Percentiles rank a stretch among this genome's conserved stretches.
Evolutionary conservation across 92 coral and sea anemone species (phyloP).

Genomic region (Scolanthus callimorphus): DNA sequence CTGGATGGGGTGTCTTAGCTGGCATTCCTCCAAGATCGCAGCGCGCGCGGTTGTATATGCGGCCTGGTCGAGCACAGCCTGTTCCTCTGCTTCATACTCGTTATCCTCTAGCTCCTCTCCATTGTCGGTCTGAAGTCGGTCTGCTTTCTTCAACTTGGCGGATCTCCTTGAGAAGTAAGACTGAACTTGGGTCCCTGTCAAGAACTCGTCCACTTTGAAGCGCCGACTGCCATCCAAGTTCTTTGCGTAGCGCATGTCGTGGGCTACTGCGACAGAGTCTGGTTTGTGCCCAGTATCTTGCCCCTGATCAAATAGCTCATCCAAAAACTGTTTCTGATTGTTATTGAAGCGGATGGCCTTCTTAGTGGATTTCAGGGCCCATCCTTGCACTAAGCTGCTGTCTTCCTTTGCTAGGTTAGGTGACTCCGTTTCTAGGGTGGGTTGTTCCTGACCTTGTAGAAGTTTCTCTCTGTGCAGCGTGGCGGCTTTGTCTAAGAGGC

Average conservation of each 20-base stretch:
- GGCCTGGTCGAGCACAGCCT: conserved; percentile 29
- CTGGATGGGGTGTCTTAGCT: conserved; percentile 30
- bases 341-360: conserved; percentile 40
- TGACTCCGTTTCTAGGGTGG: not conserved
- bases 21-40: conserved; percentile 22
- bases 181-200: conserved; percentile 49
- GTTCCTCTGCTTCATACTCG: not conserved
- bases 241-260: conserved; percentile 52
- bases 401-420: not conserved
- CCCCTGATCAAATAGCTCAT: conserved; percentile 44
- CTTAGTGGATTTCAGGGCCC: conserved; percentile 47
- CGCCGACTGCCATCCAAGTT: conserved; percentile 34
- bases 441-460: conserved; percentile 3
- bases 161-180: conserved; percentile 60
- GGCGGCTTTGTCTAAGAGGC: conserved; percentile 13
- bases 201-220: conserved; percentile 34
- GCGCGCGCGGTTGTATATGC: conserved; percentile 17
- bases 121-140: no score
- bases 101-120: no score
- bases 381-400: conserved; percentile 30
- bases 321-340: conserved; percentile 25
- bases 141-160: conserved; percentile 25
- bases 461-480: not conserved
- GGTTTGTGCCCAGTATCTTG: conserved; percentile 55
- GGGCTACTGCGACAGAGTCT: conserved; percentile 50